Conservation (phyloP, 2,888 invertebrate genomes). For the Thereva nobilitata region DNA sequence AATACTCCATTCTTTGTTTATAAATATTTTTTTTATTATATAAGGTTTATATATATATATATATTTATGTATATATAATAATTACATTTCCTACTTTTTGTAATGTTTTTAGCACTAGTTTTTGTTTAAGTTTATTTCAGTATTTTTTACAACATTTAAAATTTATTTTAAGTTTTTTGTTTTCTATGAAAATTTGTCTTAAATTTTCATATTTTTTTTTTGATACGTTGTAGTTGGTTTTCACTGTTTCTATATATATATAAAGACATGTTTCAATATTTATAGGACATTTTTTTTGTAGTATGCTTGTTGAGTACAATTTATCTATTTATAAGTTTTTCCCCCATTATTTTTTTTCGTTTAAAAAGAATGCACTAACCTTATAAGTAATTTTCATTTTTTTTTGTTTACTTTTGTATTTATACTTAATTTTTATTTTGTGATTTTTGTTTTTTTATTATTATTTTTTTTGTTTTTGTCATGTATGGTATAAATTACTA, state of each 20-base stretch:
- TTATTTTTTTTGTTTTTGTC: conserved; percentile 36
- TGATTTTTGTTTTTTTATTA: conserved; percentile 22
- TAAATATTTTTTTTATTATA: background rate
- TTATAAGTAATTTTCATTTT: conserved; percentile 48
- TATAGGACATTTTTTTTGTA: conserved; percentile 14
- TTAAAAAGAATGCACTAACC: conserved; percentile 55
- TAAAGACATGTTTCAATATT: background rate
- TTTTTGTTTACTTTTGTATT: conserved; percentile 33
- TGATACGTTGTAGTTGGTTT: background rate
- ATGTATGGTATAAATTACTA: background rate
- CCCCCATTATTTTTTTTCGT: background rate
- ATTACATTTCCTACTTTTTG: conserved; percentile 20
- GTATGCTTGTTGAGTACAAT: conserved; percentile 36
- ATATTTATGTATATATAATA: conserved; percentile 6
- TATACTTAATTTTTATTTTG: conserved; percentile 38
- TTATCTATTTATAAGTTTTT: conserved; percentile 22
- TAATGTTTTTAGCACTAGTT: too few species aligned
- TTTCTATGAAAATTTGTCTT: background rate
- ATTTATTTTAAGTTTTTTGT: too few species aligned
- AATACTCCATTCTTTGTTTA: background rate
- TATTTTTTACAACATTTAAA: too few species aligned
- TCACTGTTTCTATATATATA: background rate
- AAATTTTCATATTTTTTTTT: conserved; percentile 1
- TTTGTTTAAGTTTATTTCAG: too few species aligned
- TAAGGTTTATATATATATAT: background rate